Evolutionary conservation across 2,113 vertebrate genomes (phyloP).

Genomic region (Nothoprocta pentlandii): DNA sequence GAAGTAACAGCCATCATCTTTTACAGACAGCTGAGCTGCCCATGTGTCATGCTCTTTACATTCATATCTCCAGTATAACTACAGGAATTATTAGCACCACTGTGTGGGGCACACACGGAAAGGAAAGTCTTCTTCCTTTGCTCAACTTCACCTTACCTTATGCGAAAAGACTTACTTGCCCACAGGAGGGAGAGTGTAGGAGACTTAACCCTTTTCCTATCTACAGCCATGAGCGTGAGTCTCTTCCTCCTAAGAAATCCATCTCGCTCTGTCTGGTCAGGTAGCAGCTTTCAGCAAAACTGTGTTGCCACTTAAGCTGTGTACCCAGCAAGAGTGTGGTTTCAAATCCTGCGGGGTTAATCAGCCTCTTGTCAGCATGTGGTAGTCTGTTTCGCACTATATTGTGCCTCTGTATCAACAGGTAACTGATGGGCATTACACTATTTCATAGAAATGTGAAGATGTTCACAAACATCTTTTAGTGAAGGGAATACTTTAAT

Average conservation of each 20-base stretch:
- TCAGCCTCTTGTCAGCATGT: background rate
- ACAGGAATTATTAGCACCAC: background rate
- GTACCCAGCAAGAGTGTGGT: background rate
- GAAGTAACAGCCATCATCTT: background rate
- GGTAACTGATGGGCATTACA: background rate
- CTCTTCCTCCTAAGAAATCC: background rate
- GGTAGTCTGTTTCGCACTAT: background rate
- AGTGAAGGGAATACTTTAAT: background rate
- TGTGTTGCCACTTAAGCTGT: background rate
- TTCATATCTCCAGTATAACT: background rate
- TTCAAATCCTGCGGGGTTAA: background rate
- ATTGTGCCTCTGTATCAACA: background rate
- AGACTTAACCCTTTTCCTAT: background rate
- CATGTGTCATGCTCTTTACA: background rate
- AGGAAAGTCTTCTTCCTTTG: background rate
- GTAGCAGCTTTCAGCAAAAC: fast-evolving
- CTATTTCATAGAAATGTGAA: background rate
- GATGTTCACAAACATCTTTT: background rate
- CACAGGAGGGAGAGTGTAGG: background rate
- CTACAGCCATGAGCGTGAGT: background rate
- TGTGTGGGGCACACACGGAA: background rate
- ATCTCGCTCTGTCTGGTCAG: background rate
- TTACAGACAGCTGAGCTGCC: background rate
- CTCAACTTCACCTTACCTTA: background rate
- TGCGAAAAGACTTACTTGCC: background rate